Base-by-base conservation (phyloP, 2,797 vertebrate genomes). In the Cossypha polioptera region DNA sequence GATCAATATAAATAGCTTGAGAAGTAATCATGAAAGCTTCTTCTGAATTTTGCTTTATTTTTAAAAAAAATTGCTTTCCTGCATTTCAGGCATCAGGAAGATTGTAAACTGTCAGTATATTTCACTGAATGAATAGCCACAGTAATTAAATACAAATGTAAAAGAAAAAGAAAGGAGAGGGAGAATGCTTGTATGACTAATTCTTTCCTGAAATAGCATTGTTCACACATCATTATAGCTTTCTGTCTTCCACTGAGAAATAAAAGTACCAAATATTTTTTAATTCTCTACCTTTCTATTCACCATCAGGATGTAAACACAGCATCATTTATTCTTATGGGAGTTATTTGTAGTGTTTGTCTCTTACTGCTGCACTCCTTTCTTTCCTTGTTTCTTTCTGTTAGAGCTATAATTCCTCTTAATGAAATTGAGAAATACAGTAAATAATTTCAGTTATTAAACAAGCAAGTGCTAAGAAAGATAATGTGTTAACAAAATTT, bases 221-320 rank as follows among this genome's bases (percentile, higher is more conserved):
- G 14, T n/a, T 75, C 48, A 65, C 59, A 83, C 67, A 88, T 83
- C 22, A 40, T 55, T 69, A 74, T 31, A 80, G 14, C 17, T 67
- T 80, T 92, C 85, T 81, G 58, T 63, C 61, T 92, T 91, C 86
- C 96, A 92, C 19, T 90, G 81, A 96, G 40, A 68, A 92, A 38
- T 66, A 9, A 36, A 79, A 80, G 55, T 68, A 73, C 8, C 36
- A 94, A 71, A 58, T 29, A 51, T 61, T 88, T 73, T 81, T 74
- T 51, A 33, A 61, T 88, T 88, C 26, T 59, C 76, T 42, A 57
- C 13, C 31, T 88, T 78, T 78, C 19, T 71, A 42, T 54, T 76
- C 42, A 47, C 9, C 36, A 33, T 48, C 28, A 88, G 21, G 25
- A 31, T 36, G 72, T 19, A 88, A 79, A 65, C 45, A 71, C 7